Evolutionary conservation across 2,888 invertebrate genomes (phyloP).

Genomic region (Papilio gigon): DNA sequence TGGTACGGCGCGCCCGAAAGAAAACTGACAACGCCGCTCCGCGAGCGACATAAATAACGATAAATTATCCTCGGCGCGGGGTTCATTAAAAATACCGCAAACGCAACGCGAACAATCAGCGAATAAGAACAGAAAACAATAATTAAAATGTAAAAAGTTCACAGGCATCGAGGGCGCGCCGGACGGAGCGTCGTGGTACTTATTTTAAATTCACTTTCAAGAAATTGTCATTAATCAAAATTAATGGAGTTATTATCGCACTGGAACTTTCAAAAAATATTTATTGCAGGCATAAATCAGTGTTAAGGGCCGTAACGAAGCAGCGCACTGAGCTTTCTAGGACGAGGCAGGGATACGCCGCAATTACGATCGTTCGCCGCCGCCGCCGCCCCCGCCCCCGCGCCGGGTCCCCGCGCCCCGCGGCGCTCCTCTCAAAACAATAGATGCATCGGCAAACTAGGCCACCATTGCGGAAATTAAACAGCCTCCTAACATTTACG

Average conservation of each 20-base stretch:
- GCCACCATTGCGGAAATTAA: slow-evolving; percentile 29
- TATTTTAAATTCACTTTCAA: slow-evolving; percentile 77
- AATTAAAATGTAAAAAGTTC: slow-evolving; percentile 72
- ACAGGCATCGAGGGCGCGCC: slow-evolving; percentile 63
- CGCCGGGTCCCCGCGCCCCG: slow-evolving; percentile 38
- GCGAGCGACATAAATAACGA: slow-evolving; percentile 40
- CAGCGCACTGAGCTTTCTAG: slow-evolving; percentile 75
- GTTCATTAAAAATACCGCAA: slow-evolving; percentile 56
- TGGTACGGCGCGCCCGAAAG: slow-evolving; percentile 30
- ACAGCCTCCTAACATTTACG: neutral
- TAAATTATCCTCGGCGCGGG: slow-evolving; percentile 42
- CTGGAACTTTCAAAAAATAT: slow-evolving; percentile 81
- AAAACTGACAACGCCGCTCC: slow-evolving; percentile 39
- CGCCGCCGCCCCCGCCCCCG: slow-evolving; percentile 22
- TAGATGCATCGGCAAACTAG: slow-evolving; percentile 31
- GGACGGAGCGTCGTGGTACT: slow-evolving; percentile 53
- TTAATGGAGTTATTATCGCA: slow-evolving; percentile 83
- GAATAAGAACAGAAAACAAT: slow-evolving; percentile 56
- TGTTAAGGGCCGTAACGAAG: slow-evolving; percentile 79
- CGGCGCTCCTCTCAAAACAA: slow-evolving; percentile 38
- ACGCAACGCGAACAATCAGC: slow-evolving; percentile 70
- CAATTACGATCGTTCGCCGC: slow-evolving; percentile 54
- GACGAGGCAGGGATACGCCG: slow-evolving; percentile 62
- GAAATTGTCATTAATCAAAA: slow-evolving; percentile 82
- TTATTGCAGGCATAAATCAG: slow-evolving; percentile 80